Conservation (phyloP, 1,140 invertebrate genomes). For the Caenorhabditis tropicalis region DNA sequence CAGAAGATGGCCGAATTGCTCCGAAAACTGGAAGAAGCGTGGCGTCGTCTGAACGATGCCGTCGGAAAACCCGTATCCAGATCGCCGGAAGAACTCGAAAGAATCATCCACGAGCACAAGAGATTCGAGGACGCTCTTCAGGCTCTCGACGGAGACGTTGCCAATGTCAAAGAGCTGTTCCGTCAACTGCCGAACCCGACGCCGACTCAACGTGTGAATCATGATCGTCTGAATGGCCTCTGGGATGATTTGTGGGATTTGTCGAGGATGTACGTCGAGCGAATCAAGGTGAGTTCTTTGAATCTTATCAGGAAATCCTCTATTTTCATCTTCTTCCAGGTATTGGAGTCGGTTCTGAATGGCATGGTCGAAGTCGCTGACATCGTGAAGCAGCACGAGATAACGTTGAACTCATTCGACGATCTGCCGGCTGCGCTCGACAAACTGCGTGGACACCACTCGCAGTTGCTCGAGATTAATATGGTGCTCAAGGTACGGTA, state of each 20-base stretch:
- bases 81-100: conserved; percentile 85
- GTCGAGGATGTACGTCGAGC: conserved; percentile 84
- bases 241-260: conserved; percentile 89
- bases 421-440: conserved; percentile 84
- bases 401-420: conserved; percentile 84
- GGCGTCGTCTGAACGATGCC: conserved; percentile 82
- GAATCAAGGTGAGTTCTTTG: conserved; percentile 79
- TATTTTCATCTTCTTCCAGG: conserved; percentile 66
- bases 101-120: conserved; percentile 85
- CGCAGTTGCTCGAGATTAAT: conserved; percentile 73
- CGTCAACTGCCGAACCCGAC: conserved; percentile 78
- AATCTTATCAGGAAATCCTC: too few relatives aligned
- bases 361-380: conserved; percentile 87
- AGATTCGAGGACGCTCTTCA: conserved; percentile 75
- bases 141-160: conserved; percentile 81
- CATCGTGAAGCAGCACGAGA: conserved; percentile 88
- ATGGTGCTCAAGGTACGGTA: conserved; percentile 75
- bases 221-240: conserved; percentile 84
- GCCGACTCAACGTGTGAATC: conserved; percentile 85
- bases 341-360: conserved; percentile 84
- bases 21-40: conserved; percentile 83
- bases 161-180: conserved; percentile 73
- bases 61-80: conserved; percentile 82
- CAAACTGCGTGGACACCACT: conserved; percentile 78
- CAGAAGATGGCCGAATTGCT: conserved; percentile 84